Conservation (phyloP, 2,113 vertebrate genomes). For the Sphaerodactylus townsendi region DNA sequence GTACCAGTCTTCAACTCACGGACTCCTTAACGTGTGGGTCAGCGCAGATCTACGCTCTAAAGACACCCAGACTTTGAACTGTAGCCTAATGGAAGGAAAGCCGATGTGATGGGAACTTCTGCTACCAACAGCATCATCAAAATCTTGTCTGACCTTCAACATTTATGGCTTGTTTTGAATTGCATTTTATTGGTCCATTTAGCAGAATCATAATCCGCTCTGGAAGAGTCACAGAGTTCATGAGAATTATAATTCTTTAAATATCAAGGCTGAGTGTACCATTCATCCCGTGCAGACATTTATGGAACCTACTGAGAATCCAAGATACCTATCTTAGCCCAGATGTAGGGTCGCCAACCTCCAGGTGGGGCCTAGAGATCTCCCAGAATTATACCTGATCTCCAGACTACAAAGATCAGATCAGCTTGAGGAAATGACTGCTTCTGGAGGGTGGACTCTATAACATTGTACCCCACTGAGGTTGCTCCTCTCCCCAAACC, state of each 20-base stretch:
- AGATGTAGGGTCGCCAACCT: background rate
- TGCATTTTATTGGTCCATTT: background rate
- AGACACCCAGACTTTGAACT: background rate
- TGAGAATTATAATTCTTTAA: background rate
- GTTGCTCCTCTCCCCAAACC: too few relatives aligned
- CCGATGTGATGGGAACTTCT: background rate
- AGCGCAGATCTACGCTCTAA: too few relatives aligned
- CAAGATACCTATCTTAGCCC: background rate
- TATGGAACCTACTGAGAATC: too few relatives aligned
- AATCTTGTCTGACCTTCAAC: background rate
- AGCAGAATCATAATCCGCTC: background rate
- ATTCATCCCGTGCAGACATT: too few relatives aligned
- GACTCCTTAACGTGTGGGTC: background rate
- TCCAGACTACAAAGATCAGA: too few relatives aligned
- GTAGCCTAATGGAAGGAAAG: background rate
- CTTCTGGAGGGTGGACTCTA: too few relatives aligned
- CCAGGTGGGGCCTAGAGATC: too few relatives aligned
- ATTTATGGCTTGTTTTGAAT: background rate
- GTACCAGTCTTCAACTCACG: background rate
- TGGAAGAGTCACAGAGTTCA: background rate
- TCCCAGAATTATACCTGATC: too few relatives aligned
- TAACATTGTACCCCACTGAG: too few relatives aligned
- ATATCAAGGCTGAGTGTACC: background rate
- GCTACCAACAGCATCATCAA: background rate
- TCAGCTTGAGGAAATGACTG: too few relatives aligned